phyloP scores from a whole-genome alignment of 1,140 invertebrate genomes.

The Drosophila persimilis region DNA sequence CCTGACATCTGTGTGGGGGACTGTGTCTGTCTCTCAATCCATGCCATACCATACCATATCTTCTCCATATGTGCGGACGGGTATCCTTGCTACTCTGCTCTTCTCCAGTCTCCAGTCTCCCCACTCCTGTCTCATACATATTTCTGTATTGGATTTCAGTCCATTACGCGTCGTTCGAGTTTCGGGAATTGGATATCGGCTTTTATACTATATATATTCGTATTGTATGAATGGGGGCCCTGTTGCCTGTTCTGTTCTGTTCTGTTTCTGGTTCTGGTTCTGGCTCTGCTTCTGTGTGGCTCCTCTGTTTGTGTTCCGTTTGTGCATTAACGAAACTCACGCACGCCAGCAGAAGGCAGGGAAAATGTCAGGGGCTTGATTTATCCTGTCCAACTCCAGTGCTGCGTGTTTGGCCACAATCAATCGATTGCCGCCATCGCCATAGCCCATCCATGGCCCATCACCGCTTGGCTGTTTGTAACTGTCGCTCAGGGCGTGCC shows the following conservation, averaged over 20 bases:
- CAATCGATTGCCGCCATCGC: slow-evolving; percentile 70
- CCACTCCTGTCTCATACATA: slow-evolving; percentile 64
- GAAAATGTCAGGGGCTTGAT: slow-evolving; percentile 77
- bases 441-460: slow-evolving; percentile 38
- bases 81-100: no score
- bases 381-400: slow-evolving; percentile 78
- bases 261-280: slow-evolving; percentile 8
- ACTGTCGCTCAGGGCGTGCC: slow-evolving; percentile 77
- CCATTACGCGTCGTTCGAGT: slow-evolving; percentile 70
- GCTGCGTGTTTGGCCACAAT: slow-evolving; percentile 79
- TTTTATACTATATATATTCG: slow-evolving; percentile 55
- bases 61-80: no score
- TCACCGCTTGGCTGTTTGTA: slow-evolving; percentile 66
- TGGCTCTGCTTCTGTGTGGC: slow-evolving; percentile 5
- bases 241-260: slow-evolving; percentile 51
- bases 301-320: slow-evolving; percentile 18
- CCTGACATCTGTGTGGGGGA: slow-evolving; percentile 73
- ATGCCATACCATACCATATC: not conserved
- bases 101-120: no score
- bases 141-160: slow-evolving; percentile 81
- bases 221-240: slow-evolving; percentile 34
- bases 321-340: slow-evolving; percentile 78
- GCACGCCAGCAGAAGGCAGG: slow-evolving; percentile 56
- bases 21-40: slow-evolving; percentile 46
- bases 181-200: slow-evolving; percentile 78